Evolutionary conservation across 2,888 invertebrate species (phyloP).

Genomic region (Torymus auratus): DNA sequence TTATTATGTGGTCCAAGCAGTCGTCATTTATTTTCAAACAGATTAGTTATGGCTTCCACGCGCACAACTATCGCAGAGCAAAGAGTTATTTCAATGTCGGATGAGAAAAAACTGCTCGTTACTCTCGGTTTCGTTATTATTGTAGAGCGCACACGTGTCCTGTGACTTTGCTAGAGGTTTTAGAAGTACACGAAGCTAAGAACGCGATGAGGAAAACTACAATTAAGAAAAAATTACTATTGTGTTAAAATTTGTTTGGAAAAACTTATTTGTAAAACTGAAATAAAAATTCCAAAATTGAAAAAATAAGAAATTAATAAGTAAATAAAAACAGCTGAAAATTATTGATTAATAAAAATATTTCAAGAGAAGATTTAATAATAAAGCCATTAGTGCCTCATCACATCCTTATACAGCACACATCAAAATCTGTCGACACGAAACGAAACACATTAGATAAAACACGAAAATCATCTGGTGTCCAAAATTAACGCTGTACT

Average conservation of each 20-base stretch:
- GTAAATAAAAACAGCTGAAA: no score
- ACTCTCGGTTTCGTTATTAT: constrained; percentile 26
- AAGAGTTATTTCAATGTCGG: constrained; percentile 74
- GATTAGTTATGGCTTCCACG: constrained; percentile 73
- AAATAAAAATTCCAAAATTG: neutral
- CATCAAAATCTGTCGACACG: constrained; percentile 42
- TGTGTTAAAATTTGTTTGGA: neutral
- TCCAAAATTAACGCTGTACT: constrained; percentile 49
- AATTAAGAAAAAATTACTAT: neutral
- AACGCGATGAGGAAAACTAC: constrained; percentile 29
- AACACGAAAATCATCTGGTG: constrained; percentile 45
- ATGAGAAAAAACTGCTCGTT: constrained; percentile 10
- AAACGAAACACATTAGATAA: constrained; percentile 51
- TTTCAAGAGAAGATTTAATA: no score
- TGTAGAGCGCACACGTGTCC: constrained; percentile 43
- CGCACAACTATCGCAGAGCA: constrained; percentile 76
- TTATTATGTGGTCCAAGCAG: constrained; percentile 69
- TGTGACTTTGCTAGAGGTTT: constrained; percentile 31
- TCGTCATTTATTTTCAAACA: constrained; percentile 58
- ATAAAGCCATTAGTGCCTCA: neutral
- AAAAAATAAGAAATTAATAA: no score
- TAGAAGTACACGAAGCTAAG: constrained; percentile 48
- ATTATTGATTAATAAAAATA: no score
- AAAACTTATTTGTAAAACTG: neutral
- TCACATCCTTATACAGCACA: constrained; percentile 45